Evolutionary conservation across 1,140 invertebrate species (phyloP).

Genomic region (Saccostrea cuccullata): DNA sequence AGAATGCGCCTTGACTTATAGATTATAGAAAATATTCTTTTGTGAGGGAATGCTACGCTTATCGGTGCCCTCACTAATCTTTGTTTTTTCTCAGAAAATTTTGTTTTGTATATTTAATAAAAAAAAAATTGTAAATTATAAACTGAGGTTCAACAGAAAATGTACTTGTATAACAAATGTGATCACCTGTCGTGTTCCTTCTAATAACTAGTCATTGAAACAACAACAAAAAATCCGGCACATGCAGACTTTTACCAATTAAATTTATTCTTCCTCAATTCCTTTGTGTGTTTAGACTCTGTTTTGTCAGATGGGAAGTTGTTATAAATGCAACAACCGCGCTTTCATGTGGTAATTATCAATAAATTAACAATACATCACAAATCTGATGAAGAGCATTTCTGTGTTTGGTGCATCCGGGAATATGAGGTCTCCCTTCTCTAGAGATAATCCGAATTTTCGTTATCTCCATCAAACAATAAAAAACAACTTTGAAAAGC

Average conservation of each 20-base stretch:
- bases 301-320: background rate
- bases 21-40: no score
- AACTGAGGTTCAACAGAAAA: background rate
- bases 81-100: no score
- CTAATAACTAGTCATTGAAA: background rate
- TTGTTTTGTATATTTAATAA: no score
- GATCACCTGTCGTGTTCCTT: no score
- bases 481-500: background rate
- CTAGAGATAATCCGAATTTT: background rate
- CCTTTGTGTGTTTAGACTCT: background rate
- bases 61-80: no score
- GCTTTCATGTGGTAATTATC: slow-evolving; percentile 26
- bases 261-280: background rate
- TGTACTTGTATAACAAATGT: background rate
- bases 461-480: background rate
- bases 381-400: background rate
- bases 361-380: background rate
- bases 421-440: background rate
- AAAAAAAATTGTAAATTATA: no score
- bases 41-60: no score
- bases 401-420: background rate
- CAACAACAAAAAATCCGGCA: background rate
- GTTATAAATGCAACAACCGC: background rate
- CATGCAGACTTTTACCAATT: background rate
- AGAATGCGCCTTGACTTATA: no score